Percentiles rank a stretch among this genome's conserved stretches.
phyloP scores from a whole-genome alignment of 2,888 invertebrate species.

The Scelioninae gen. 1 region DNA sequence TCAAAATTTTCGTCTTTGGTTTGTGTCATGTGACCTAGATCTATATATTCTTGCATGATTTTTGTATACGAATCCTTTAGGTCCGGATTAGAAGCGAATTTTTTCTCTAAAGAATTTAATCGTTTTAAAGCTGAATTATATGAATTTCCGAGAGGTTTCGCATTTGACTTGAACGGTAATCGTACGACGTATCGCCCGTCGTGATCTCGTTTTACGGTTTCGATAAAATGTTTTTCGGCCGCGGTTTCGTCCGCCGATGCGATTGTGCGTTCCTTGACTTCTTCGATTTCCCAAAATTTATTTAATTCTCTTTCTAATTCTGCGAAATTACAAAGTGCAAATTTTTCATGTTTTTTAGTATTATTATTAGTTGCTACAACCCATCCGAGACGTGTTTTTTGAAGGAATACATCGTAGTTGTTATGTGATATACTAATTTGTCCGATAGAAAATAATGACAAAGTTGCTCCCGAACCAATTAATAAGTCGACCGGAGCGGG shows the following conservation, averaged over 20 bases:
- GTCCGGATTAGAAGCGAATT: background rate
- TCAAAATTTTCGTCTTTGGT: background rate
- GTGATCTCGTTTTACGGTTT: background rate
- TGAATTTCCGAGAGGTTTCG: background rate
- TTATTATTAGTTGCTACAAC: background rate
- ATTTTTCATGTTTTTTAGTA: no score
- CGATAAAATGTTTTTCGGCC: background rate
- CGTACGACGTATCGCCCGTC: background rate
- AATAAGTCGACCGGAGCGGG: slow-evolving; percentile 9
- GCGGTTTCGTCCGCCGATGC: background rate
- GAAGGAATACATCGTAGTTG: background rate
- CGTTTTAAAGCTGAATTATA: background rate
- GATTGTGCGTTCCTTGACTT: background rate
- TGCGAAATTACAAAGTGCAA: no score
- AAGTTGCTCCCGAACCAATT: slow-evolving; percentile 8
- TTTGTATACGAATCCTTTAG: slow-evolving; percentile 17
- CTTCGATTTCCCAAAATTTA: slow-evolving; percentile 10
- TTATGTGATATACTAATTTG: slow-evolving; percentile 4
- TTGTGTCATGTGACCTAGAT: slow-evolving; percentile 27
- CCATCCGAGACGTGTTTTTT: slow-evolving; percentile 10
- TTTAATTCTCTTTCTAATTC: no score
- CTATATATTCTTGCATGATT: slow-evolving; percentile 22
- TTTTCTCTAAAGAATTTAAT: slow-evolving; percentile 15
- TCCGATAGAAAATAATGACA: slow-evolving; percentile 22
- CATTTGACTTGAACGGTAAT: background rate